Evolutionary conservation across 1,140 invertebrate species (phyloP).

Genomic region (Hypsibius dujardini): DNA sequence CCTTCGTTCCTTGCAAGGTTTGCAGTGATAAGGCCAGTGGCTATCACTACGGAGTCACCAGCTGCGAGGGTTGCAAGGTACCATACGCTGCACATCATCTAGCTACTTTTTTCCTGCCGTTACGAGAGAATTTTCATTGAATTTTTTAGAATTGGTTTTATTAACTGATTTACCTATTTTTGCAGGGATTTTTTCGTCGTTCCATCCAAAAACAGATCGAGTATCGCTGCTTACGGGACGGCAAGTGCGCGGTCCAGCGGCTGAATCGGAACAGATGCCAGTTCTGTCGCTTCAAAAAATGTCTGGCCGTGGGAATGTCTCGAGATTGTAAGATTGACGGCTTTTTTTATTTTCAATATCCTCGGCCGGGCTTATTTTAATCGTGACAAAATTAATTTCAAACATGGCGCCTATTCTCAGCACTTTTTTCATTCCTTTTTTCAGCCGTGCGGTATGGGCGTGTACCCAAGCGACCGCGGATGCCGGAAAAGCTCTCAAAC

Average conservation of each 20-base stretch:
- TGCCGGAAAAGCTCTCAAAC: slow-evolving; percentile 41
- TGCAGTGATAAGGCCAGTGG: slow-evolving; percentile 45
- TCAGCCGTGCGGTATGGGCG: slow-evolving; percentile 83
- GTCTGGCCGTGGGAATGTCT: slow-evolving; percentile 90
- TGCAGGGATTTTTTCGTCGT: slow-evolving; percentile 49
- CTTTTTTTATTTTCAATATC: background rate
- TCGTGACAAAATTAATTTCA: slow-evolving; percentile 17
- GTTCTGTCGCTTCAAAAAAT: slow-evolving; percentile 96
- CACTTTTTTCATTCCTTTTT: slow-evolving; percentile 27
- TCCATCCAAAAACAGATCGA: slow-evolving; percentile 96
- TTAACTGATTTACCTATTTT: slow-evolving; percentile 19
- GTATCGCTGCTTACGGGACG: slow-evolving; percentile 83
- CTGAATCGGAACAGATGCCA: slow-evolving; percentile 92
- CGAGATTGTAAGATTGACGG: slow-evolving; percentile 65
- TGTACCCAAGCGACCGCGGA: slow-evolving; percentile 76
- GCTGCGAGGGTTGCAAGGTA: slow-evolving; percentile 46
- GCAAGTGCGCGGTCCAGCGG: slow-evolving; percentile 85
- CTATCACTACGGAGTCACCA: slow-evolving; percentile 46
- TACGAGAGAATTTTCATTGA: background rate
- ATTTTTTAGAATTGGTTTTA: too few species aligned
- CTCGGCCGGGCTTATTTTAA: slow-evolving; percentile 11
- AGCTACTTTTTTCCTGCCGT: background rate
- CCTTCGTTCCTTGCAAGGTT: slow-evolving; percentile 61
- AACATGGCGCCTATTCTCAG: slow-evolving; percentile 7
- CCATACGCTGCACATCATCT: slow-evolving; percentile 20